Conservation (phyloP, 2,113 vertebrate species). For the Nycticorax nycticorax region DNA sequence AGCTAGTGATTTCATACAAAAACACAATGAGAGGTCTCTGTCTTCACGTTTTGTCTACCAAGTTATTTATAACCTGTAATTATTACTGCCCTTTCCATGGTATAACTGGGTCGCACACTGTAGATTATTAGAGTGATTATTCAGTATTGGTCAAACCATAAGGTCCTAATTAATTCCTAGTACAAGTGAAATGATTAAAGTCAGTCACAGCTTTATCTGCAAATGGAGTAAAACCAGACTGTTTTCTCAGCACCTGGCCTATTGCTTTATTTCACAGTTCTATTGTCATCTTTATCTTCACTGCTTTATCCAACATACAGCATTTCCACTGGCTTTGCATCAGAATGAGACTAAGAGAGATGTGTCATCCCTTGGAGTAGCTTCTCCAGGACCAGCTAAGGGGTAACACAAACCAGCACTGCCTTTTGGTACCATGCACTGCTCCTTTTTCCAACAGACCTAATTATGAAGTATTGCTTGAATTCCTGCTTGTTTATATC, state of each 20-base stretch:
- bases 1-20: neutral
- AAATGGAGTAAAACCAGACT: neutral
- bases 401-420: neutral
- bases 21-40: neutral
- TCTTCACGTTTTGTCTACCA: neutral
- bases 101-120: neutral
- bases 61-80: slow-evolving; percentile 41
- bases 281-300: neutral
- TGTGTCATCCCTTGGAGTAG: neutral
- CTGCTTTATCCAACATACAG: neutral
- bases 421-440: neutral
- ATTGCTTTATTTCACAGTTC: slow-evolving; percentile 20
- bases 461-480: neutral
- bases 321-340: neutral
- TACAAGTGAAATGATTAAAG: neutral
- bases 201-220: neutral
- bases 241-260: neutral
- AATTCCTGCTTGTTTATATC: neutral
- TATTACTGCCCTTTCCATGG: neutral
- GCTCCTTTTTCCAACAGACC: neutral
- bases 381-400: neutral
- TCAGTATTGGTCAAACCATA: neutral
- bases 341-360: neutral
- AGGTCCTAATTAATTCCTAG: slow-evolving; percentile 8
- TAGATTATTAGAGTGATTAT: slow-evolving; percentile 1